Percentiles rank a stretch among this genome's conserved stretches.
phyloP scores from a whole-genome alignment of 2,888 invertebrate species.

The Ectemnius cavifrons region DNA sequence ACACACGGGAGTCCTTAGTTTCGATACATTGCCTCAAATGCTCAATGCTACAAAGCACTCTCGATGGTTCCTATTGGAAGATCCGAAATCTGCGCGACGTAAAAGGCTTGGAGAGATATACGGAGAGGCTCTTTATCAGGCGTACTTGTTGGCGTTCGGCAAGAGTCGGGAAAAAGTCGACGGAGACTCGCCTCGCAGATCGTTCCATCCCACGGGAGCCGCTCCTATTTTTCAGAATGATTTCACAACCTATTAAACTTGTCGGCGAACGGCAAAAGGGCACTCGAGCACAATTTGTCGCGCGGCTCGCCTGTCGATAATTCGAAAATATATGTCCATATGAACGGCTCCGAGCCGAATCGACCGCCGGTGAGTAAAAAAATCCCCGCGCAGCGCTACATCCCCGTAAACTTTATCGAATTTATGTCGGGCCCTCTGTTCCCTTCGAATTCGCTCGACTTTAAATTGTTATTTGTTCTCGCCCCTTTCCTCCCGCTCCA shows the following conservation, averaged over 20 bases:
- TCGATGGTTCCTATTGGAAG: too few species aligned
- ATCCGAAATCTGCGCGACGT: too few species aligned
- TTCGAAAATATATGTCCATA: conserved; percentile 65
- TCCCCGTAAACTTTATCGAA: conserved; percentile 20
- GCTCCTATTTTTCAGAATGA: conserved; percentile 62
- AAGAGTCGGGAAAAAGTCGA: too few species aligned
- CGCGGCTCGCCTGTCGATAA: conserved; percentile 64
- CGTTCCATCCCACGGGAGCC: conserved; percentile 18
- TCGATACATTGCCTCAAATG: too few species aligned
- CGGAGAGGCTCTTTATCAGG: too few species aligned
- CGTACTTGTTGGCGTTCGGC: too few species aligned
- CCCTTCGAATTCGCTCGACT: background rate
- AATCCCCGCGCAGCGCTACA: conserved; percentile 13
- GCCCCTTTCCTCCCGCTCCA: background rate
- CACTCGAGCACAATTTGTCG: conserved; percentile 63
- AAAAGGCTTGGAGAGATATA: too few species aligned
- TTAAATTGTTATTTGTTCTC: conserved; percentile 4
- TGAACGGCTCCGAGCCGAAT: conserved; percentile 43
- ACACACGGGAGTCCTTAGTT: too few species aligned
- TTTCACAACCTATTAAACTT: conserved; percentile 65
- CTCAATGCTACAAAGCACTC: too few species aligned
- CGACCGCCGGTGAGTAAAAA: conserved; percentile 28
- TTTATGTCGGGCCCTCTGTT: conserved; percentile 17
- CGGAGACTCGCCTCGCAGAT: too few species aligned
- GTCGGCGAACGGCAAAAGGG: conserved; percentile 56